Percentiles rank a stretch among this genome's conserved stretches.
Evolutionary conservation across 2,888 invertebrate genomes (phyloP).

Genomic region (Physocephala rufipes): DNA sequence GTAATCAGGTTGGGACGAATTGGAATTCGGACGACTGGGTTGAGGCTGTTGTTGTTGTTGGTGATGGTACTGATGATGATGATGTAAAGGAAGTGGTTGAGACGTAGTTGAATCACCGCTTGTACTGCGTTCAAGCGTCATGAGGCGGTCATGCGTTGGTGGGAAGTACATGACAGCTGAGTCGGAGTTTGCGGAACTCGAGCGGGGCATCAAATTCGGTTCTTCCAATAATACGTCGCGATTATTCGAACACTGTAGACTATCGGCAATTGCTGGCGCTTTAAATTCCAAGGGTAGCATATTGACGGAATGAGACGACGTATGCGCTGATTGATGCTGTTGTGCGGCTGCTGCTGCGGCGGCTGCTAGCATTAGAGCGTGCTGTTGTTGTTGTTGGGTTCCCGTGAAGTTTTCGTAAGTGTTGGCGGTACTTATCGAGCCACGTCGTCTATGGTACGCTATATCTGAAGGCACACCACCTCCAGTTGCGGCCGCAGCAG

Average conservation of each 20-base stretch:
- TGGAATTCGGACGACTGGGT: constrained; percentile 64
- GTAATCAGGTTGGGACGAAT: constrained; percentile 70
- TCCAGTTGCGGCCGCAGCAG: constrained; percentile 39
- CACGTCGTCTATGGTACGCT: constrained; percentile 53
- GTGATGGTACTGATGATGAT: constrained; percentile 29
- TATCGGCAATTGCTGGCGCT: constrained; percentile 54
- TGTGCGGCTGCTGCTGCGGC: constrained; percentile 47
- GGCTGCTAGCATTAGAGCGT: constrained; percentile 45
- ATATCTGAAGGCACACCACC: constrained; percentile 51
- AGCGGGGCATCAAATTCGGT: constrained; percentile 50
- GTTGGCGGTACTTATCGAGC: constrained; percentile 54
- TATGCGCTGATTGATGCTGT: constrained; percentile 43
- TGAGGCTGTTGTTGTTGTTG: constrained; percentile 50
- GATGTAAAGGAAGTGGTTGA: constrained; percentile 42
- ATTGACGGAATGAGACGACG: constrained; percentile 29
- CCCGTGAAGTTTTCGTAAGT: constrained; percentile 58
- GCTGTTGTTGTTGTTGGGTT: constrained; percentile 56
- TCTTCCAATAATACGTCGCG: constrained; percentile 52
- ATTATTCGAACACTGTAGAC: constrained; percentile 55
- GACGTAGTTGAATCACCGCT: constrained; percentile 48
- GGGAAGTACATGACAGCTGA: constrained; percentile 58
- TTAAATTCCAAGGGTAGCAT: constrained; percentile 57
- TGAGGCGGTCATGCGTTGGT: constrained; percentile 53
- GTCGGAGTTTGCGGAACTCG: constrained; percentile 63
- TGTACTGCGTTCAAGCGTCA: constrained; percentile 50